Evolutionary conservation across 2,888 invertebrate species (phyloP).

Genomic region (Emmelina monodactyla): DNA sequence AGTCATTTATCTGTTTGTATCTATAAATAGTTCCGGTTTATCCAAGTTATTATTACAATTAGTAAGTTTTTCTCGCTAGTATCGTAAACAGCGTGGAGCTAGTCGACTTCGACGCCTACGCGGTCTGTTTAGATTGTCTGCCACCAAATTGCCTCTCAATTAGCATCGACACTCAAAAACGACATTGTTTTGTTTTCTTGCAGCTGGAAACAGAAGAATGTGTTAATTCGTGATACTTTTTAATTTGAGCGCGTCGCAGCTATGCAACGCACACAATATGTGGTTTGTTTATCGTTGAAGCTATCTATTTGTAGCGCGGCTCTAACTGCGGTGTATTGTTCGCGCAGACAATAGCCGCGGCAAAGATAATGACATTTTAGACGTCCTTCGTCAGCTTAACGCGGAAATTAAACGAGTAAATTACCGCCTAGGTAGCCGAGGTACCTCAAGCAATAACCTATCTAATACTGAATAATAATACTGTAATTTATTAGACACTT

Average conservation of each 20-base stretch:
- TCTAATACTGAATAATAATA: conserved; percentile 2
- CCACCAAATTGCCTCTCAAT: too few species aligned
- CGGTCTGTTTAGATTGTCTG: too few species aligned
- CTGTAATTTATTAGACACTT: neutral
- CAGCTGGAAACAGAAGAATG: too few species aligned
- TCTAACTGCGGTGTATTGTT: neutral
- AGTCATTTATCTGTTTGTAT: conserved; percentile 51
- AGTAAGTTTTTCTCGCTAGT: conserved; percentile 24
- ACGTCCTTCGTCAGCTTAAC: conserved; percentile 48
- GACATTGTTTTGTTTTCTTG: too few species aligned
- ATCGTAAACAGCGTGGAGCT: conserved; percentile 12
- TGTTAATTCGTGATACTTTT: too few species aligned
- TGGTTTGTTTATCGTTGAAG: too few species aligned
- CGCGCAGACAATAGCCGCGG: neutral
- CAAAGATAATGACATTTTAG: conserved; percentile 26
- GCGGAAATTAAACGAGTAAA: conserved; percentile 51
- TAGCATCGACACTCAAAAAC: too few species aligned
- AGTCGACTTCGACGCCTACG: too few species aligned
- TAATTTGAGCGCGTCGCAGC: too few species aligned
- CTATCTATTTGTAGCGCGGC: too few species aligned
- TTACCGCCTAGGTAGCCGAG: conserved; percentile 36
- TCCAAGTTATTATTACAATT: conserved; percentile 36
- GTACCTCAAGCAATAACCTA: conserved; percentile 14
- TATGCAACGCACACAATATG: too few species aligned
- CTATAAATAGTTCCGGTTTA: conserved; percentile 54